These are phyloP conservation scores for Chlorops oryzae DNA, from an alignment of 1,140 invertebrate species.

Conservation along the genomic window DNA sequence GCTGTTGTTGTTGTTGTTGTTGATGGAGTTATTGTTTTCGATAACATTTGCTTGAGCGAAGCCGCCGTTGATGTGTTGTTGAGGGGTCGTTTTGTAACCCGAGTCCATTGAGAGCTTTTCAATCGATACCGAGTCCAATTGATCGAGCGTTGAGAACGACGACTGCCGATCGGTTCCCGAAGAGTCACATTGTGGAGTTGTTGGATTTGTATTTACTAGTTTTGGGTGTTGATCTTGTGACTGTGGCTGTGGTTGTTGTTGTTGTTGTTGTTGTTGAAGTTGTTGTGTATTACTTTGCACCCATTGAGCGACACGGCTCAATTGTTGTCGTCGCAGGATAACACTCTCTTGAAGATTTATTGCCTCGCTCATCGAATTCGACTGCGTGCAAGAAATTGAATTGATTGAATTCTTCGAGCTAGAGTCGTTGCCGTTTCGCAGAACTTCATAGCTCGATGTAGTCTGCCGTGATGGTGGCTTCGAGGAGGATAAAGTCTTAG, in stretches of 20 bases:
- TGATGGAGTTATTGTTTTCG: constrained; percentile 27
- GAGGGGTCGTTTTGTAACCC: constrained; percentile 43
- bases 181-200: constrained; percentile 25
- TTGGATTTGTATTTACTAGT: constrained; percentile 11
- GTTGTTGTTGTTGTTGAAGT: constrained; percentile 32
- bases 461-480: background rate
- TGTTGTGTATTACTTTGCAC: constrained; percentile 54
- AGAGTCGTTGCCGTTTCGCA: constrained; percentile 15
- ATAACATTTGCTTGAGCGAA: constrained; percentile 21
- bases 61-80: constrained; percentile 34
- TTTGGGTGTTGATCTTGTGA: background rate
- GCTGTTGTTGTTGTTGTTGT: background rate
- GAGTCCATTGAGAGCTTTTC: constrained; percentile 44
- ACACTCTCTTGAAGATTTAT: constrained; percentile 45
- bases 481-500: no score
- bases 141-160: constrained; percentile 38
- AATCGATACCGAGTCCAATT: constrained; percentile 42
- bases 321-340: constrained; percentile 53
- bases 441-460: background rate
- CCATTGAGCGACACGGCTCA: constrained; percentile 64
- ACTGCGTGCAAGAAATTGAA: constrained; percentile 23
- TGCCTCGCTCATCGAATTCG: constrained; percentile 38
- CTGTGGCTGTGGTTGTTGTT: constrained; percentile 18
- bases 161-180: constrained; percentile 38
- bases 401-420: constrained; percentile 36